Base-by-base conservation (phyloP, 2,888 invertebrate species). In the Orchestes rusci region DNA sequence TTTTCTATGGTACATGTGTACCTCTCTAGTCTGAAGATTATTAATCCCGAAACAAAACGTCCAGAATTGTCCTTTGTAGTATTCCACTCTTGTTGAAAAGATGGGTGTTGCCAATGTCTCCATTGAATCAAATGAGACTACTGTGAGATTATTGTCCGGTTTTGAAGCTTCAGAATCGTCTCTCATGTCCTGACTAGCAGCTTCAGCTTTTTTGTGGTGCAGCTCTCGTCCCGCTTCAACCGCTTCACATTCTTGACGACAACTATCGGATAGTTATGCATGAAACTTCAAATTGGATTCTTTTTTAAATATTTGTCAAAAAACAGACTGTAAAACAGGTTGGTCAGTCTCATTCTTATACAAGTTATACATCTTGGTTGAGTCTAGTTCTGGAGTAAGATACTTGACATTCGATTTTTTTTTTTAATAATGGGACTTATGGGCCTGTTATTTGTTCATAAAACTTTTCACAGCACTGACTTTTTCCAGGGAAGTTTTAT, bases 371-470 rank as follows among this genome's bases (percentile, higher is more conserved):
- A 43, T 43, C 37, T 37, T 43, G 30, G 37, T 16, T 28, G 37
- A 8, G 18, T 43, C 29, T 43, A 43, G 29, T 43, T 32, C 32
- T 32, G 40, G 40, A 33, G 31, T 18, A 32, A 39, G 19, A 20
- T 39, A 39, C 32, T 32, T 32, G 32, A 39, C 32, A 32, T 39
- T 39, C 7, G 17, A 17, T 28, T 39, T 39, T 16, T 39, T 39
- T 39, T 39, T 36, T 30, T 17, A 28, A 43, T 43, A 43, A 43
- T 43, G 43, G 17, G 43, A 43, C 36, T 43, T 13, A 30, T 23
- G 10, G 23, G 23, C 34, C 3, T 33, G 35, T 20, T 34, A 23
- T 27, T 41, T 23, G 18, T 42, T 42, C 3, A 30, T 30, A 39
- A 39, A 39, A 30, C 30, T 39, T 30, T 30, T 30, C 30, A 39